Conservation (phyloP, 2,888 invertebrate genomes). For the Mellilla xanthometata region DNA sequence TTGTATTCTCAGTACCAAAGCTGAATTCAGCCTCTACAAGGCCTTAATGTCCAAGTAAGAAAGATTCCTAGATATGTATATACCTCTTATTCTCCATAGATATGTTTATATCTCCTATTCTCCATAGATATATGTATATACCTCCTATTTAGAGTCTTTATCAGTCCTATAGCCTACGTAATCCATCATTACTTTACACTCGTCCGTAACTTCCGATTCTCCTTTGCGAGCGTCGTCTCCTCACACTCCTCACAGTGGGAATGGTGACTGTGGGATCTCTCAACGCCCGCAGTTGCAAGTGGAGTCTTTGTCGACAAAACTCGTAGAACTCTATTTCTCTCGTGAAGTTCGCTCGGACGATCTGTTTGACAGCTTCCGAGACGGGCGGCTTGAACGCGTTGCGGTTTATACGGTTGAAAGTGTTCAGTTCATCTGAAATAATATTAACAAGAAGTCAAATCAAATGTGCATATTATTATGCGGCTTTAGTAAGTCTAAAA, state of each 20-base stretch:
- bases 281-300: conserved; percentile 90
- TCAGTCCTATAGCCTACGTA: background rate
- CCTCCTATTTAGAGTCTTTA: too few species aligned
- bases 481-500: too few species aligned
- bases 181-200: background rate
- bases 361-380: conserved; percentile 91
- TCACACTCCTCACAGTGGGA: conserved; percentile 42
- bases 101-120: too few species aligned
- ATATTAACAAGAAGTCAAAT: too few species aligned
- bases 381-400: conserved; percentile 95
- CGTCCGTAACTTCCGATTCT: conserved; percentile 24
- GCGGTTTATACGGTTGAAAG: conserved; percentile 90
- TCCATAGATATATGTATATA: too few species aligned
- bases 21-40: too few species aligned
- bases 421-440: conserved; percentile 86
- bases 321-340: conserved; percentile 96
- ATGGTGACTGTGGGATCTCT: conserved; percentile 73
- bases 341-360: conserved; percentile 93
- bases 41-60: too few species aligned
- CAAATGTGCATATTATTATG: too few species aligned
- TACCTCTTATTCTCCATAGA: too few species aligned
- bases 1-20: too few species aligned
- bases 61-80: too few species aligned
- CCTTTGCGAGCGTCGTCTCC: conserved; percentile 44
- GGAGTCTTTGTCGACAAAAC: conserved; percentile 92